Percentiles rank a stretch among this genome's conserved stretches.
phyloP scores from a whole-genome alignment of 30 jellyfish, hydroid and myxozoan species.

The Aurelia coerulea region DNA sequence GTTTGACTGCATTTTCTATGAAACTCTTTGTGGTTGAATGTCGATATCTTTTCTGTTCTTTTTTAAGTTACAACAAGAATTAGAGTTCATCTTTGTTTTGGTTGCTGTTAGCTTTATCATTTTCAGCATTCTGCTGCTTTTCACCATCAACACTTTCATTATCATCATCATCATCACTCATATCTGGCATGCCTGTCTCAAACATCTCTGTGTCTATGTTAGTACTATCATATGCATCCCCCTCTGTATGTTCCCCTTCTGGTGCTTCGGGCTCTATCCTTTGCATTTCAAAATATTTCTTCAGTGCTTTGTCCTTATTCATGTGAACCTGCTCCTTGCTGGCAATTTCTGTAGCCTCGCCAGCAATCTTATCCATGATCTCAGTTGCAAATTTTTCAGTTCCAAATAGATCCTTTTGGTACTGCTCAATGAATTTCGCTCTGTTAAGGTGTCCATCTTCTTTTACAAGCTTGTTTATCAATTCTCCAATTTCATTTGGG shows the following conservation, averaged over 20 bases:
- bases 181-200: slow-evolving; percentile 53
- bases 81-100: too few species aligned
- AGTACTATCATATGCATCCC: slow-evolving; percentile 63
- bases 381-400: slow-evolving; percentile 57
- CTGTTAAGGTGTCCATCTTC: slow-evolving; percentile 25
- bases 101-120: neutral
- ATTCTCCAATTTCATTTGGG: slow-evolving; percentile 30
- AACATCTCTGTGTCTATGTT: slow-evolving; percentile 44
- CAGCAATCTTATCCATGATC: slow-evolving; percentile 47
- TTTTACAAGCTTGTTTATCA: slow-evolving; percentile 4
- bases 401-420: slow-evolving; percentile 41
- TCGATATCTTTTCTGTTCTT: too few species aligned
- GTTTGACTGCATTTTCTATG: too few species aligned
- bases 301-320: slow-evolving; percentile 39
- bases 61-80: too few species aligned
- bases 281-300: slow-evolving; percentile 31
- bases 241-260: slow-evolving; percentile 42
- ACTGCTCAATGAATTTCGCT: slow-evolving; percentile 17
- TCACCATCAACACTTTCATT: slow-evolving; percentile 4
- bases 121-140: neutral
- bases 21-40: too few species aligned
- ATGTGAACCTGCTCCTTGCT: neutral
- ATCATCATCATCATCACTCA: slow-evolving; percentile 48
- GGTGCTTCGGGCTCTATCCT: slow-evolving; percentile 56
- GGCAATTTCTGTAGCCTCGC: slow-evolving; percentile 29